Evolutionary conservation across 2,113 vertebrate species (phyloP), one percentile per base, ranked within the genome.

Genomic region (Prochilodus magdalenae): DNA sequence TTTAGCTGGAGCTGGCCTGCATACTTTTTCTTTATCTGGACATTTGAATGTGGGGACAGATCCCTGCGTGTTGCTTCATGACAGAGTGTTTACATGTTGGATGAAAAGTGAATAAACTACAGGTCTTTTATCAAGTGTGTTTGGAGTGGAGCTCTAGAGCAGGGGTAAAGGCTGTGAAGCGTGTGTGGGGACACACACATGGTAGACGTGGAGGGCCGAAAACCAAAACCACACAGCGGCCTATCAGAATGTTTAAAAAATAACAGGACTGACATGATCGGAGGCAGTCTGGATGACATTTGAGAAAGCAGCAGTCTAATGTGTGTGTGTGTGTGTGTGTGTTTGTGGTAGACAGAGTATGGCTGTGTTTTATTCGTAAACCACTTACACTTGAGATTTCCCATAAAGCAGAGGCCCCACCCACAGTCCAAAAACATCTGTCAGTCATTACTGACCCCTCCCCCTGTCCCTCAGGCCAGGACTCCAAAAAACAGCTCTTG

Each of bases 381-480:
- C 72, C 44, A 72, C 57, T 78, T 55, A 51, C 36, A 27, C 51
- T 40, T 24, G 30, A 36, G 30, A 75, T 30, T 40, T 75, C 44
- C 29, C 29, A 49, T 24, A 40, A 75, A 40, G 55, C 53, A 20
- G 36, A 72, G 47, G 47, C 30, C 57, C 82, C 29, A 69, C 70
- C 70, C 71, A 71, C 51, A 75, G 11, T 30, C 60, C 15, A 59
- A 57, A 74, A 33, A 84, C 77, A 84, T 84, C 82, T 84, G 82
- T 84, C 82, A 59, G 36, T 79, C 60, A 84, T 83, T 83, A 83
- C 71, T 36, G 30, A 47, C 76, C 62, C 82, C 77, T 49, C 70
- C 82, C 82, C 71, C 82, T 59, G 8, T 26, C 26, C 76, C 33
- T 72, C 27, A 40, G 60, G 60, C 67, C 63, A 44, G 49, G 55